Conservation (phyloP, 2,888 invertebrate species). For the Atethmia centrago region DNA sequence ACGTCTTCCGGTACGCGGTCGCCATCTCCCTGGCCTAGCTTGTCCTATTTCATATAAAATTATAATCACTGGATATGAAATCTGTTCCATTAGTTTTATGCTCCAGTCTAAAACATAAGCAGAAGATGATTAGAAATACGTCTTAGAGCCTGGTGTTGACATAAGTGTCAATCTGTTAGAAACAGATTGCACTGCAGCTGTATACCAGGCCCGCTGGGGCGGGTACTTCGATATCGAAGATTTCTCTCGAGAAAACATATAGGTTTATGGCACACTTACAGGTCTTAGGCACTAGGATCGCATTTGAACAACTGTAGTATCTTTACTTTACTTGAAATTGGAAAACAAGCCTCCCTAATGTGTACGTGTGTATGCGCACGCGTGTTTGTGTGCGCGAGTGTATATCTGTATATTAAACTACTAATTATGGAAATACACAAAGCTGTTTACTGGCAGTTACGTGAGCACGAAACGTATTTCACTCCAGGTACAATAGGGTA, state of each 20-base stretch:
- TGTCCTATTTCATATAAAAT: not conserved
- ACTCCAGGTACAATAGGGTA: constrained; percentile 7
- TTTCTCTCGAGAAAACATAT: constrained; percentile 72
- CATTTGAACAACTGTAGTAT: constrained; percentile 20
- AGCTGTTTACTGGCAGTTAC: constrained; percentile 27
- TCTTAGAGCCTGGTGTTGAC: constrained; percentile 42
- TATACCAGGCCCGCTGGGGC: constrained; percentile 36
- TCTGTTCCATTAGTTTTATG: not conserved
- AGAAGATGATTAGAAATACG: constrained; percentile 41
- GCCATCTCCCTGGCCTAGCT: not conserved
- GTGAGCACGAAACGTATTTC: constrained; percentile 26
- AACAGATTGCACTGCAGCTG: constrained; percentile 56
- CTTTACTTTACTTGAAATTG: constrained; percentile 26
- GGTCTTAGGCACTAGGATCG: constrained; percentile 23
- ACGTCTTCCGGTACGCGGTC: too few species aligned
- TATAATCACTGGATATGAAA: constrained; percentile 4
- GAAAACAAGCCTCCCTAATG: constrained; percentile 16
- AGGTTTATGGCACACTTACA: constrained; percentile 51
- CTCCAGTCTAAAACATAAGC: not conserved
- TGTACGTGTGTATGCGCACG: too few species aligned
- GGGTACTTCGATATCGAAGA: constrained; percentile 66
- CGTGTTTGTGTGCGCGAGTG: too few species aligned
- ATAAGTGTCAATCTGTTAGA: constrained; percentile 57
- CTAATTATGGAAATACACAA: constrained; percentile 45
- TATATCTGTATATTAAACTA: constrained; percentile 17